phyloP scores from a whole-genome alignment of 2,797 vertebrate species.

The Hippoglossus hippoglossus region DNA sequence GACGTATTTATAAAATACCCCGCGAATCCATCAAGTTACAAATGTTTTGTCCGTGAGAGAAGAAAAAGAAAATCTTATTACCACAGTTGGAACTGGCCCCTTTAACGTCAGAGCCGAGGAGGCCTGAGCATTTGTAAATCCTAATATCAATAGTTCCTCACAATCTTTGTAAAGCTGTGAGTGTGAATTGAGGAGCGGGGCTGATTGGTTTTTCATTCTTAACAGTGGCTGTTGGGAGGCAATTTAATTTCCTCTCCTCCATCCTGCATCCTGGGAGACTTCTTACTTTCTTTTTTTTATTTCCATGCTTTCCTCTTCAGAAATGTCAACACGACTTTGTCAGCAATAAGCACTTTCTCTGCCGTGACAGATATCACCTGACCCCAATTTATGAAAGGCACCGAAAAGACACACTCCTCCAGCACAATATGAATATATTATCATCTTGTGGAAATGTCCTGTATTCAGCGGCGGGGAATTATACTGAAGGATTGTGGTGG shows the following conservation, averaged over 20 bases:
- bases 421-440: conserved; percentile 75
- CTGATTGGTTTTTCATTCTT: conserved; percentile 77
- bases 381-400: conserved; percentile 82
- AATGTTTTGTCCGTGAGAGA: conserved; percentile 25
- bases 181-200: conserved; percentile 55
- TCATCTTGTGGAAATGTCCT: conserved; percentile 40
- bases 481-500: conserved; percentile 39
- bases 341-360: conserved; percentile 72
- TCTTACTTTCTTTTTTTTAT: conserved; percentile 59
- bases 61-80: conserved; percentile 49
- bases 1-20: conserved; percentile 47
- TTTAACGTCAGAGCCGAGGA: conserved; percentile 22
- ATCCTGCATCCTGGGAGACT: conserved; percentile 60
- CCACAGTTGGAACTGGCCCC: conserved; percentile 41
- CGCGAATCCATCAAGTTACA: conserved; percentile 42
- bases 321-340: conserved; percentile 81
- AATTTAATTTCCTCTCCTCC: conserved; percentile 76
- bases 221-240: conserved; percentile 72
- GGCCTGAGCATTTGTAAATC: conserved; percentile 65
- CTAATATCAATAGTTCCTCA: conserved; percentile 69
- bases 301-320: conserved; percentile 70
- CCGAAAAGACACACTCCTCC: conserved; percentile 58
- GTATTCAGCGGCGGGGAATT: conserved; percentile 46
- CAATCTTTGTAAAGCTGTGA: conserved; percentile 62
- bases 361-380: conserved; percentile 79